A percentile compares a stretch with the other conserved stretches of the same genome.
These are phyloP conservation scores for Apodemus speciosus DNA, from an alignment of 2,113 vertebrate species.

Conservation along the genomic window DNA sequence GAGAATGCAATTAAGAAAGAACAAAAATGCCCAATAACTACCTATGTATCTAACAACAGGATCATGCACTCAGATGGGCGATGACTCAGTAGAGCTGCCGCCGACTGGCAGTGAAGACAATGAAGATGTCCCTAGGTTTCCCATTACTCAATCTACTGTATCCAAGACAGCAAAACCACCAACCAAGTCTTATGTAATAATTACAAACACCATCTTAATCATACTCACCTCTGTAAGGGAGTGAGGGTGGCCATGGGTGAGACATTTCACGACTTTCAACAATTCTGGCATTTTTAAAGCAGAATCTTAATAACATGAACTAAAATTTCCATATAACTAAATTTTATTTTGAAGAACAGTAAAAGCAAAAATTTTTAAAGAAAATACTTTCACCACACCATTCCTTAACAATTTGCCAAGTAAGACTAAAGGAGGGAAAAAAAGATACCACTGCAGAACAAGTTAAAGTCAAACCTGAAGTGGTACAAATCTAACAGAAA, in stretches of 20 bases:
- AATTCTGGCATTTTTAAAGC: not conserved
- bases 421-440: not conserved
- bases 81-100: not conserved
- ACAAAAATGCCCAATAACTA: not conserved
- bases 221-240: not conserved
- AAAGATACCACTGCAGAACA: constrained; percentile 36
- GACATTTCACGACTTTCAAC: not conserved
- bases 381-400: constrained; percentile 53
- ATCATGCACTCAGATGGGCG: not conserved
- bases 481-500: constrained; percentile 35
- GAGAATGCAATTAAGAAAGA: not conserved
- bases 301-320: constrained; percentile 28
- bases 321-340: not conserved
- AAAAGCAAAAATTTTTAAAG: constrained; percentile 51
- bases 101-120: not conserved
- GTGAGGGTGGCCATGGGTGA: not conserved
- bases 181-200: not conserved
- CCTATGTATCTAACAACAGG: not conserved
- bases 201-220: not conserved
- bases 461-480: constrained; percentile 43
- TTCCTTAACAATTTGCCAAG: constrained; percentile 35
- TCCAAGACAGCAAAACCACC: not conserved
- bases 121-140: not conserved
- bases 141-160: not conserved
- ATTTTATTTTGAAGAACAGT: constrained; percentile 52